Evolutionary conservation across 2,113 vertebrate genomes (phyloP).

Genomic region (Turdus rufiventris): DNA sequence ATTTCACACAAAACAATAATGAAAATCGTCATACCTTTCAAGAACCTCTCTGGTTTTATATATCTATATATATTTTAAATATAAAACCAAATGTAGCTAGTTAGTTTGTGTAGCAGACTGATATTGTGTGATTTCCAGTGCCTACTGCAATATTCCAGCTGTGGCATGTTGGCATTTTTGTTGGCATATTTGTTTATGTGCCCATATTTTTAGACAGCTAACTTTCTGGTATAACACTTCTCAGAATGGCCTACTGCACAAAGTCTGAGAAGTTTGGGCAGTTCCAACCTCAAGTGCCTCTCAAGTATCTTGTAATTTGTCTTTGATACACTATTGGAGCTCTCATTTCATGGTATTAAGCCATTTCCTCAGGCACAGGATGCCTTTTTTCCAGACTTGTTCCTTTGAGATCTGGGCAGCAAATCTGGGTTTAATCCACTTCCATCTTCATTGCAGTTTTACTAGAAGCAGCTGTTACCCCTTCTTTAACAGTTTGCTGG

Average conservation of each 20-base stretch:
- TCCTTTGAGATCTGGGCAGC: constrained; percentile 18
- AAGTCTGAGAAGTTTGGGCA: background rate
- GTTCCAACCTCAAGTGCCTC: background rate
- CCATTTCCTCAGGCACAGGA: constrained; percentile 31
- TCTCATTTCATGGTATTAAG: constrained; percentile 1
- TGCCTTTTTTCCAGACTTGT: constrained; percentile 14
- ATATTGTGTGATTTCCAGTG: background rate
- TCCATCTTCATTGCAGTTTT: constrained; percentile 17
- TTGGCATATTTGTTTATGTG: background rate
- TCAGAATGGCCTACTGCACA: background rate
- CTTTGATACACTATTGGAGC: constrained; percentile 21
- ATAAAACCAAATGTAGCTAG: background rate
- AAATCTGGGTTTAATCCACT: constrained; percentile 41
- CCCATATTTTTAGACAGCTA: background rate
- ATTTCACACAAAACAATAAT: background rate
- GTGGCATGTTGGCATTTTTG: background rate
- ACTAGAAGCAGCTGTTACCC: constrained; percentile 31
- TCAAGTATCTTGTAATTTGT: background rate
- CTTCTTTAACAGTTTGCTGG: constrained; percentile 11
- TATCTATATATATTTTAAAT: background rate
- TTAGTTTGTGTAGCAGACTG: background rate
- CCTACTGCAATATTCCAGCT: background rate
- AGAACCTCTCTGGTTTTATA: background rate
- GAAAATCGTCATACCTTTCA: background rate
- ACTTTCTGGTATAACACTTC: background rate